phyloP scores from a whole-genome alignment of 1,140 invertebrate genomes.

The Hormaphis cornu region DNA sequence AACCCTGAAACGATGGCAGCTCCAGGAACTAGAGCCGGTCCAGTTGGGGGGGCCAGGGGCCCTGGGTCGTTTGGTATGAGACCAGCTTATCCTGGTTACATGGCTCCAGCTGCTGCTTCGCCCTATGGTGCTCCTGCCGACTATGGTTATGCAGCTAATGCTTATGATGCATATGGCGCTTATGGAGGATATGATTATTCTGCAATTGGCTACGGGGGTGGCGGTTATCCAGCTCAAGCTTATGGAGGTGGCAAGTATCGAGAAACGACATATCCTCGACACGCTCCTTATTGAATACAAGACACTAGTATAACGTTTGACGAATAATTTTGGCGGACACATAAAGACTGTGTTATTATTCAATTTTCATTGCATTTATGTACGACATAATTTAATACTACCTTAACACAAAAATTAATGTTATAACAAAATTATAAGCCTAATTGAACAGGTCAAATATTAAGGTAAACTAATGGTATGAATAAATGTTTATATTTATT shows the following conservation, averaged over 20 bases:
- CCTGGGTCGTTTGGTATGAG: slow-evolving; percentile 29
- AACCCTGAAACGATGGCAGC: slow-evolving; percentile 44
- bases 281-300: slow-evolving; percentile 36
- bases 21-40: slow-evolving; percentile 33
- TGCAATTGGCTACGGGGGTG: slow-evolving; percentile 44
- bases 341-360: slow-evolving; percentile 29
- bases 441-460: slow-evolving; percentile 26
- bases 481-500: slow-evolving; percentile 29
- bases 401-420: not conserved
- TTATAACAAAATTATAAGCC: slow-evolving; percentile 25
- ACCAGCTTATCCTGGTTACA: slow-evolving; percentile 33
- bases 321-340: slow-evolving; percentile 28
- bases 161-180: slow-evolving; percentile 40
- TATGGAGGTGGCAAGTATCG: slow-evolving; percentile 39
- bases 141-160: slow-evolving; percentile 44
- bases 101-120: not conserved
- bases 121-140: slow-evolving; percentile 36
- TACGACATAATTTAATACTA: slow-evolving; percentile 16
- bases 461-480: slow-evolving; percentile 14
- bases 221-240: slow-evolving; percentile 43
- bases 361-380: slow-evolving; percentile 5
- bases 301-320: slow-evolving; percentile 26
- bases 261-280: slow-evolving; percentile 36
- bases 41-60: slow-evolving; percentile 33
- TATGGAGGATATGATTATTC: slow-evolving; percentile 39